Conservation (phyloP, 2,113 vertebrate genomes). For the Polypterus senegalus region DNA sequence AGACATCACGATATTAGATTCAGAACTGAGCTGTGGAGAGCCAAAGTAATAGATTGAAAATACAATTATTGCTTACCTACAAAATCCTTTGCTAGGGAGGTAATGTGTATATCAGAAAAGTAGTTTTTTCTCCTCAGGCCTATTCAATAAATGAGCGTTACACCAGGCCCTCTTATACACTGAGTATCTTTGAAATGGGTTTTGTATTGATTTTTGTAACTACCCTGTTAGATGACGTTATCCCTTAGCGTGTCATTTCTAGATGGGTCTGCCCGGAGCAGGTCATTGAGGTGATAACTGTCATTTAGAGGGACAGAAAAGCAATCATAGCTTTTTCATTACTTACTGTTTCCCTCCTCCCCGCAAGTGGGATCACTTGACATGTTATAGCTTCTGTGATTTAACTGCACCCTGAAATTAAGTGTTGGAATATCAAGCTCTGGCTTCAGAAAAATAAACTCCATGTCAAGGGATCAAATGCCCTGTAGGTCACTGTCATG, state of each 20-base stretch:
- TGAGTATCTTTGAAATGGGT: slow-evolving; percentile 98
- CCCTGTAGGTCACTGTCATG: slow-evolving; percentile 60
- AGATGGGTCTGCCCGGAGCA: slow-evolving; percentile 90
- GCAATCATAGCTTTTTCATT: slow-evolving; percentile 99
- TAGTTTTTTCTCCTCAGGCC: slow-evolving; percentile 83
- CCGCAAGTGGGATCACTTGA: slow-evolving; percentile 91
- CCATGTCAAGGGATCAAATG: slow-evolving; percentile 67
- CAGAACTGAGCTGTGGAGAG: slow-evolving; percentile 53
- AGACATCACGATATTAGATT: slow-evolving; percentile 64
- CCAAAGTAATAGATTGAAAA: slow-evolving; percentile 85
- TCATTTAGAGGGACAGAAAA: slow-evolving; percentile 99
- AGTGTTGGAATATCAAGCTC: slow-evolving; percentile 93
- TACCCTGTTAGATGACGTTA: slow-evolving; percentile 99
- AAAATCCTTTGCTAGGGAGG: slow-evolving; percentile 75
- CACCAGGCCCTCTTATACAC: slow-evolving; percentile 66
- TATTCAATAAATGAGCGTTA: slow-evolving; percentile 98
- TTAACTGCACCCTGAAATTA: slow-evolving; percentile 98
- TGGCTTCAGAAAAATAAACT: slow-evolving; percentile 91
- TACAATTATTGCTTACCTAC: slow-evolving; percentile 82
- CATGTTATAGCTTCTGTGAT: slow-evolving; percentile 97
- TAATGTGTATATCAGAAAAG: slow-evolving; percentile 91
- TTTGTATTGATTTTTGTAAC: slow-evolving; percentile 99
- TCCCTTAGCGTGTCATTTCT: slow-evolving; percentile 96
- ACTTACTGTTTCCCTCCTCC: slow-evolving; percentile 91
- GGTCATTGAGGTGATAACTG: slow-evolving; percentile 99